These are phyloP conservation scores for Diuraphis noxia DNA, from an alignment of 1,140 invertebrate species.

Conservation along the genomic window DNA sequence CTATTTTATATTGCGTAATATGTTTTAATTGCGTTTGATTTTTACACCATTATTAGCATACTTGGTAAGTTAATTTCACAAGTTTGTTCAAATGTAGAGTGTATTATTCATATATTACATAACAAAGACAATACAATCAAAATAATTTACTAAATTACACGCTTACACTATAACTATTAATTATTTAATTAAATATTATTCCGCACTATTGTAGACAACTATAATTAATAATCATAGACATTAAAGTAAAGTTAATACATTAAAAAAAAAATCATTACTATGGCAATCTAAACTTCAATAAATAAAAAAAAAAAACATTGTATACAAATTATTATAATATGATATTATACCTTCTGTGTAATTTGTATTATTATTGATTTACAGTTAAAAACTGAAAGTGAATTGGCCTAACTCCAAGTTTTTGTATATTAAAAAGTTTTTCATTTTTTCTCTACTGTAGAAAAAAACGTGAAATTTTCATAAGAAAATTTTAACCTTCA, in stretches of 20 bases:
- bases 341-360: neutral
- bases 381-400: neutral
- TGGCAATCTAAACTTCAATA: neutral
- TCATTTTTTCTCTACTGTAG: neutral
- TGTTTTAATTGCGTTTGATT: too few species aligned
- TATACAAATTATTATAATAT: neutral
- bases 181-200: neutral
- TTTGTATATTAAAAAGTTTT: neutral
- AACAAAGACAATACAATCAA: neutral
- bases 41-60: too few species aligned
- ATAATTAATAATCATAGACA: neutral
- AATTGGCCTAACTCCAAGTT: neutral
- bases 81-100: too few species aligned
- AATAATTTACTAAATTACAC: neutral
- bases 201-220: neutral
- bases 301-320: too few species aligned
- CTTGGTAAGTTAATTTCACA: too few species aligned
- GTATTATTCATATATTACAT: too few species aligned
- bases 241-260: neutral
- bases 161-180: neutral
- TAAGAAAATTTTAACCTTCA: neutral
- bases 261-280: neutral
- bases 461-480: neutral
- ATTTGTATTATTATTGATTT: slow-evolving; percentile 9
- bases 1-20: too few species aligned